Evolutionary conservation across 2,113 vertebrate genomes (phyloP), one percentile per base, ranked within the genome.

Genomic region (Callocephalon fimbriatum): DNA sequence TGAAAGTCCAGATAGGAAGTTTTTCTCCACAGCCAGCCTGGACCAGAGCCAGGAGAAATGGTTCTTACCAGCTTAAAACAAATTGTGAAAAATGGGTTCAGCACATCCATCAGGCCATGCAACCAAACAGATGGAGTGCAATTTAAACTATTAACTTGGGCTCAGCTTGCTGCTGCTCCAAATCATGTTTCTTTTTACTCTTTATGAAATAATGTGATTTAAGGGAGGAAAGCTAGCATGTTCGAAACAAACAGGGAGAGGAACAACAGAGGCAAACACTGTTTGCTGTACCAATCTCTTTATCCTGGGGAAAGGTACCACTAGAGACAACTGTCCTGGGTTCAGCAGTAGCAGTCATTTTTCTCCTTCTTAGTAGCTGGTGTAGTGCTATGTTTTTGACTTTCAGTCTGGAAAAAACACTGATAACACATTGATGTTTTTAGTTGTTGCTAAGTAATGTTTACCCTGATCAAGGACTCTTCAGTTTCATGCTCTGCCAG

Each of bases 11-110:
- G 72, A 95, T 54, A 88, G 0, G 1, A 97, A 94, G 56, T 96
- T 96, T 62, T 89, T 35, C 74, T 92, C 83, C 70, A 38, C 63
- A 97, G 95, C 86, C 97, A 88, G 50, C 40, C 86, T 98, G 98
- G 98, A 97, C 19, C 2, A 11, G 40, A 58, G 95, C 98, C 98
- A 98, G 90, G 71, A 96, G 73, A 72, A 73, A 95, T 13, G 88
- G 94, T 95, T 97, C 95, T 96, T 96, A 97, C 97, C 97, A 96
- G 96, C 96, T 98, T 95, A 97, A 96, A 97, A 97, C 97, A 97
- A 97, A 98, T 90, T 91, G 97, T 98, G 97, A 98, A 98, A 98
- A 98, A 98, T 95, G 96, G 89, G 97, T 92, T 98, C 96, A 91
- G 94, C 94, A 93, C 88, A 97, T 96, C 98, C 97, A 96, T 95